Percentiles rank a stretch among this genome's conserved stretches.
phyloP scores from a whole-genome alignment of 23 tunicate species.

The Clavelina lepadiformis region DNA sequence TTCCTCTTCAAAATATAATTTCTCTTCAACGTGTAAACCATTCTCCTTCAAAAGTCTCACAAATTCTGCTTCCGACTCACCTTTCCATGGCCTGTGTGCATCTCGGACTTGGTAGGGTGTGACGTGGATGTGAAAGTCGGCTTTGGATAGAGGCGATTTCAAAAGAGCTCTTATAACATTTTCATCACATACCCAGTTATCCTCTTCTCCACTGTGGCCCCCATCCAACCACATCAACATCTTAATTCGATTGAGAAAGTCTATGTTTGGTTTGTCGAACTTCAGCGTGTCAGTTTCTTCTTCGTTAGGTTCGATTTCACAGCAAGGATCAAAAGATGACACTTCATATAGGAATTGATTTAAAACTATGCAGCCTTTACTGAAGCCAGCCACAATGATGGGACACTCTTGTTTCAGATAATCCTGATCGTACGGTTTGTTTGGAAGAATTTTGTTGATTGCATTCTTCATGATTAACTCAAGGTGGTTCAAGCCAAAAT shows the following conservation, averaged over 20 bases:
- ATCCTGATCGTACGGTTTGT: background rate
- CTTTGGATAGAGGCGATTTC: background rate
- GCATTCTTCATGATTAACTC: conserved; percentile 25
- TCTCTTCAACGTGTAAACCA: conserved; percentile 25
- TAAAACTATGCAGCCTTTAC: conserved; percentile 89
- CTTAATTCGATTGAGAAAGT: conserved; percentile 28
- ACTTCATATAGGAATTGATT: conserved; percentile 77
- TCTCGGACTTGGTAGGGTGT: conserved; percentile 84
- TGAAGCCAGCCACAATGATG: conserved; percentile 44
- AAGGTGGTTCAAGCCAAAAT: conserved; percentile 46
- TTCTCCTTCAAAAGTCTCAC: conserved; percentile 23
- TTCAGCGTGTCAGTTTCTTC: too few relatives aligned
- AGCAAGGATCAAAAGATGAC: background rate
- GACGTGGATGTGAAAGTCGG: conserved; percentile 41
- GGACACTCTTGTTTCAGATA: background rate
- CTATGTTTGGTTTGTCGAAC: background rate
- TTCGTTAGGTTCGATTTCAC: background rate
- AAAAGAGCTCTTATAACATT: conserved; percentile 23
- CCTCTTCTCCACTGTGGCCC: conserved; percentile 87
- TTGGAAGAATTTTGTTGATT: background rate
- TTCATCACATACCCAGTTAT: conserved; percentile 56
- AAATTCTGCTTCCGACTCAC: conserved; percentile 57
- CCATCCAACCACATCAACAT: conserved; percentile 80
- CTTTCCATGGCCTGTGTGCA: conserved; percentile 69
- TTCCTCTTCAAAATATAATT: conserved; percentile 58